phyloP scores from a whole-genome alignment of 1,140 invertebrate species.

The Heliothis subflexa region DNA sequence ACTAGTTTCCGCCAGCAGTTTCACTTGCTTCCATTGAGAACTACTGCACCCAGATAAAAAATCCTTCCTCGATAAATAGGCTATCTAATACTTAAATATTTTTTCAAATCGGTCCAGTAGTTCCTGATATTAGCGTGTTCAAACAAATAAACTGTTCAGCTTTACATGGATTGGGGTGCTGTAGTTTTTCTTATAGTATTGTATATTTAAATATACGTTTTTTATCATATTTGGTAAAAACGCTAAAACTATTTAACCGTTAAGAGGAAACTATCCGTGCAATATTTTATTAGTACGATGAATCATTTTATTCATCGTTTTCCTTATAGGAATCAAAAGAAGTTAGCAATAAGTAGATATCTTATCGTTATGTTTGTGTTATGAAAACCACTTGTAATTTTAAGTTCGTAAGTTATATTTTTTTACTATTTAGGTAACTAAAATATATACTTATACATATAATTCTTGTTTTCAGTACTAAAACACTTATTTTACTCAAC shows the following conservation, averaged over 20 bases:
- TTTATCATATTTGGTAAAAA: too few relatives aligned
- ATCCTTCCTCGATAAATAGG: too few relatives aligned
- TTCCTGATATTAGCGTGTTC: conserved; percentile 25
- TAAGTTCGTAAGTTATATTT: neutral
- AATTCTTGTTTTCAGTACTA: too few relatives aligned
- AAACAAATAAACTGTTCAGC: neutral
- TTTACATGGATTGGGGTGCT: too few relatives aligned
- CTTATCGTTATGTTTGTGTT: neutral
- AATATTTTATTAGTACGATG: neutral
- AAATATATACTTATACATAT: too few relatives aligned
- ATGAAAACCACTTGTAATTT: neutral
- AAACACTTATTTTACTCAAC: too few relatives aligned
- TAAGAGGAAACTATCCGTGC: neutral
- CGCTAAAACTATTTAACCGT: too few relatives aligned
- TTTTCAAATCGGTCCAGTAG: conserved; percentile 23
- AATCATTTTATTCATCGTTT: conserved; percentile 1
- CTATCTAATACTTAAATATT: neutral
- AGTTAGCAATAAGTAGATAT: conserved; percentile 4
- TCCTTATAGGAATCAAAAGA: conserved; percentile 4
- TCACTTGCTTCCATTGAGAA: too few relatives aligned
- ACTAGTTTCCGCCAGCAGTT: too few relatives aligned
- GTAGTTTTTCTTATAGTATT: too few relatives aligned
- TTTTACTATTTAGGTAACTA: neutral
- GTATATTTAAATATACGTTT: too few relatives aligned
- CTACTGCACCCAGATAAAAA: too few relatives aligned